Percentiles rank a stretch among this genome's conserved stretches.
These are phyloP conservation scores for Ctenopoma multispine DNA, from an alignment of 2,797 vertebrate species.

Conservation along the genomic window DNA sequence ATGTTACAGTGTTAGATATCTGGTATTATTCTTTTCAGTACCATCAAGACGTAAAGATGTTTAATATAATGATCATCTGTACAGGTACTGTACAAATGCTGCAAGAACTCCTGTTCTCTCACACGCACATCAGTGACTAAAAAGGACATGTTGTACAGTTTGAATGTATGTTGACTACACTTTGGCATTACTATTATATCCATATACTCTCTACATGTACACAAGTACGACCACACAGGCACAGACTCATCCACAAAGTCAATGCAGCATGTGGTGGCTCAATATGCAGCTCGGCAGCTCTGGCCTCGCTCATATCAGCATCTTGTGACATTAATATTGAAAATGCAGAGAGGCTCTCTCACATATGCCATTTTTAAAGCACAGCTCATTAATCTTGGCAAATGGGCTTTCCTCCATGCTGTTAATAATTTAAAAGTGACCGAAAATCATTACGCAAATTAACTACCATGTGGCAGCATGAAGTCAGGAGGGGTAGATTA, in stretches of 20 bases:
- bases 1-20: no score
- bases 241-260: neutral
- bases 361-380: conserved; percentile 60
- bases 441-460: conserved; percentile 77
- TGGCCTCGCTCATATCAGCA: conserved; percentile 41
- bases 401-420: conserved; percentile 61
- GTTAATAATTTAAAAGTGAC: conserved; percentile 79
- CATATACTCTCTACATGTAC: no score
- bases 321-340: conserved; percentile 69
- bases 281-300: conserved; percentile 15
- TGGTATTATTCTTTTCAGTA: no score
- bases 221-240: neutral
- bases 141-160: no score
- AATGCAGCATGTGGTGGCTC: conserved; percentile 6
- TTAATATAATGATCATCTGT: no score
- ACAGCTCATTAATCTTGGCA: conserved; percentile 73
- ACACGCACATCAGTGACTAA: neutral
- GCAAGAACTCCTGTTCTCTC: neutral
- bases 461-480: conserved; percentile 49
- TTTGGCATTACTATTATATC: no score
- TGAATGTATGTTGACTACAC: no score
- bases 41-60: no score
- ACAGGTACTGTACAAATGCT: no score
- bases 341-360: conserved; percentile 60
- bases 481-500: conserved; percentile 57